Evolutionary conservation across 2,888 invertebrate genomes (phyloP), one percentile per base, ranked within the genome.

Genomic region (Drosophila peninsularis): DNA sequence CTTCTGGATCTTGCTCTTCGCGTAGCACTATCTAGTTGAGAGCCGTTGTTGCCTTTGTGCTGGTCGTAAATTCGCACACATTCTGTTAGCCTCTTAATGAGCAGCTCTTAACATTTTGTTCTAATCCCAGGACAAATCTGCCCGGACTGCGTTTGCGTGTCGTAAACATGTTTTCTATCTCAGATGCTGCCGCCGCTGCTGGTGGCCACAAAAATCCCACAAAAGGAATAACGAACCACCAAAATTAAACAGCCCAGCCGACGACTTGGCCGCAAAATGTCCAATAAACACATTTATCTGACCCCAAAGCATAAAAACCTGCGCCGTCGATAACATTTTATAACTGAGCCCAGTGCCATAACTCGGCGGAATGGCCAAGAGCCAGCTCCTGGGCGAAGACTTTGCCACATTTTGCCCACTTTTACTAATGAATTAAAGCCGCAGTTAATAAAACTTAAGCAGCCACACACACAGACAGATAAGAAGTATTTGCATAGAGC

Each of bases 281-380:
- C 68, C 89, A 73, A 83, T 84, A 83, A 83, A 83, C 83, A 87
- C 83, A 86, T 86, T 86, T 88, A 88, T 83, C 89, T 86, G 89
- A 81, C 88, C 89, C 85, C 54, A 47, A 64, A 78, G 68, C 83
- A 83, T 83, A 87, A 83, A 89, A 83, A 87, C 83, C 88, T 87
- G 89, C 71, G 76, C 88, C 76, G 82, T 84, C 83, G 83, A 83
- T 83, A 89, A 76, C 85, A 82, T 83, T 83, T 83, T 89, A 83
- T 78, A 83, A 81, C 83, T 84, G 72, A 27, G 66, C 70, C 65
- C 88, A 89, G 88, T 83, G 83, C 79, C 76, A 87, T 81, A 88
- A 78, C 84, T 64, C 67, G 64, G 54, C 50, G 67, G 67, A 82
- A 84, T 62, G 52, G 64, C 61, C 52, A 64, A 68, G 44, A 36